Percentiles rank a stretch among this genome's conserved stretches.
phyloP scores from a whole-genome alignment of 2,888 invertebrate species.

The Ptychoptera albimana region DNA sequence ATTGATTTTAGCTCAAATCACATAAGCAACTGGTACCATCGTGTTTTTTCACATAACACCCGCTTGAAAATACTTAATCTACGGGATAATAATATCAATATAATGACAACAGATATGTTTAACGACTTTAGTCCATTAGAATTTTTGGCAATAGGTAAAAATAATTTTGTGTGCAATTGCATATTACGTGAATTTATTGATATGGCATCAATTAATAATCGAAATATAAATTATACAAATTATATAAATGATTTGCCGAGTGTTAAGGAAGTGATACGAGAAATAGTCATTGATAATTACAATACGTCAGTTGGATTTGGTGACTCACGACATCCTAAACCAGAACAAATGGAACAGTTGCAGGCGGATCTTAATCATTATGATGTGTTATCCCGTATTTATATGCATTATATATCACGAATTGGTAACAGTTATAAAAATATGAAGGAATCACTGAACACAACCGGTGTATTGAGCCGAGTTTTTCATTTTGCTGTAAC shows the following conservation, averaged over 20 bases:
- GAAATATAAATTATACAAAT: conserved; percentile 3
- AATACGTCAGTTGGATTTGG: neutral
- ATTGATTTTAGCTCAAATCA: conserved; percentile 38
- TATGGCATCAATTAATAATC: conserved; percentile 18
- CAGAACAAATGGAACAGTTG: neutral
- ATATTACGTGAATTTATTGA: conserved; percentile 35
- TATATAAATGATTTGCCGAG: too few relatives aligned
- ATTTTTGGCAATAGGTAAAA: conserved; percentile 36
- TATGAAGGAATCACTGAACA: neutral
- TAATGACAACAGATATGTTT: conserved; percentile 39
- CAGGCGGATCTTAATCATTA: neutral
- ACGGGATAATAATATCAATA: conserved; percentile 37
- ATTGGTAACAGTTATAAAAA: conserved; percentile 3
- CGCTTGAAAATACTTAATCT: conserved; percentile 32
- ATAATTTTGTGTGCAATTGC: conserved; percentile 44
- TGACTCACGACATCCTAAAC: neutral
- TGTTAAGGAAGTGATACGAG: neutral
- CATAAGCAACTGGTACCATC: conserved; percentile 37
- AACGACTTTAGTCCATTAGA: conserved; percentile 33
- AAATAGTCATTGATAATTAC: neutral
- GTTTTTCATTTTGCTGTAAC: too few relatives aligned
- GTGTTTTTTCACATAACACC: conserved; percentile 27
- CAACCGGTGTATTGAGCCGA: too few relatives aligned
- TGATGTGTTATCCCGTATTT: neutral
- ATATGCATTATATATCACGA: neutral